Percentiles rank a stretch among this genome's conserved stretches.
Evolutionary conservation across 2,113 vertebrate genomes (phyloP).

Genomic region (Vulpes vulpes): DNA sequence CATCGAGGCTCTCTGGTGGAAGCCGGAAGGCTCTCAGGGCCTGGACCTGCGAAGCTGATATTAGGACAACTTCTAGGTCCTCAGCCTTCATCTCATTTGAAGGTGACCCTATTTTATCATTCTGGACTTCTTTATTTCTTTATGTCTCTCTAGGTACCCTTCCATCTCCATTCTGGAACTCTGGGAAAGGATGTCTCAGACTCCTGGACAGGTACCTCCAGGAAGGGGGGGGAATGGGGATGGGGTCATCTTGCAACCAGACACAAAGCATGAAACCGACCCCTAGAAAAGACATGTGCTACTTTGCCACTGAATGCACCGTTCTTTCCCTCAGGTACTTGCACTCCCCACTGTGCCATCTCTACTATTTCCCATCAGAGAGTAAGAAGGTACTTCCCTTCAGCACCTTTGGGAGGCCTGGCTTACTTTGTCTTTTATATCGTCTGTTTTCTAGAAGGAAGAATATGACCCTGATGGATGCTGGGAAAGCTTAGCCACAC

Average conservation of each 20-base stretch:
- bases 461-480: not conserved
- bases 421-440: not conserved
- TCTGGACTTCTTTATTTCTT: slow-evolving; percentile 5
- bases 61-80: not conserved
- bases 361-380: not conserved
- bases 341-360: not conserved
- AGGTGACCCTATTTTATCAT: not conserved
- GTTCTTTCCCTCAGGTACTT: not conserved
- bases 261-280: too few relatives aligned
- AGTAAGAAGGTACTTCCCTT: not conserved
- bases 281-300: not conserved
- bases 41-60: not conserved
- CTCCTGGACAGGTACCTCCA: not conserved
- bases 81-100: not conserved
- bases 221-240: too few relatives aligned
- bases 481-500: not conserved
- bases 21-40: too few relatives aligned
- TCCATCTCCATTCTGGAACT: slow-evolving; percentile 40
- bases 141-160: not conserved
- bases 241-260: too few relatives aligned
- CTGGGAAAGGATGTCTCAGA: not conserved
- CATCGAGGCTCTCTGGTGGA: not conserved
- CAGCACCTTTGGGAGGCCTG: not conserved
- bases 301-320: not conserved
- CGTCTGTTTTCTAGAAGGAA: not conserved